Evolutionary conservation across 2,113 vertebrate species (phyloP), one percentile per base, ranked within the genome.

Genomic region (Mystacornis crossleyi): DNA sequence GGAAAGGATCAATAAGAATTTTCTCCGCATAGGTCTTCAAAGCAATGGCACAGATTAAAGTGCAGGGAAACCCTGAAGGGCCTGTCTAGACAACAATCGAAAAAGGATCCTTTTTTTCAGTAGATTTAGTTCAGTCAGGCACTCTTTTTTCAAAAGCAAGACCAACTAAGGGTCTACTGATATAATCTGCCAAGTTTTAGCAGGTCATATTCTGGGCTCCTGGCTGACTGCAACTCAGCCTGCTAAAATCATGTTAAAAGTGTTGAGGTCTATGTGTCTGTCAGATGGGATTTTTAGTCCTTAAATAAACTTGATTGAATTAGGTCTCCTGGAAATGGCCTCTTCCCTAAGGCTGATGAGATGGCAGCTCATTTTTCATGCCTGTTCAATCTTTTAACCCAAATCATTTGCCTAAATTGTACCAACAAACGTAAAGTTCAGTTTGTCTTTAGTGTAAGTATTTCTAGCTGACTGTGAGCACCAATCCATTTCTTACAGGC

Each of bases 281-380:
- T 94, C 72, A 75, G 83, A 64, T 18, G 16, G 48, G 80, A 91
- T 65, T 89, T 81, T 91, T 74, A 89, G 81, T 43, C 72, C 73
- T 91, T 81, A 64, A 93, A 86, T 36, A 69, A 84, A 12, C 24
- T 72, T 96, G 83, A 94, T 61, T 93, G 31, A 94, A 91, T 93
- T 87, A 93, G 19, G 23, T 21, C 4, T 75, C 58, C 54, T 89
- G 79, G 47, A 90, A 90, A 88, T 38, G n/a, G 28, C 28, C 15
- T 25, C n/a, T 94, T 89, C 36, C 40, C 69, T 57, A 67, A 57
- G 53, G 65, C 73, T 81, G 31, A 71, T 74, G 64, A 81, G 31
- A 89, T 12, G 19, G 48, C 34, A 74, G 64, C 40, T 91, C 14
- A 26, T 79, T 91, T 91, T 72, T 81, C n/a, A 34, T 48, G 62